These are phyloP conservation scores for Melitaea cinxia DNA, from an alignment of 1,140 invertebrate species.

Conservation along the genomic window DNA sequence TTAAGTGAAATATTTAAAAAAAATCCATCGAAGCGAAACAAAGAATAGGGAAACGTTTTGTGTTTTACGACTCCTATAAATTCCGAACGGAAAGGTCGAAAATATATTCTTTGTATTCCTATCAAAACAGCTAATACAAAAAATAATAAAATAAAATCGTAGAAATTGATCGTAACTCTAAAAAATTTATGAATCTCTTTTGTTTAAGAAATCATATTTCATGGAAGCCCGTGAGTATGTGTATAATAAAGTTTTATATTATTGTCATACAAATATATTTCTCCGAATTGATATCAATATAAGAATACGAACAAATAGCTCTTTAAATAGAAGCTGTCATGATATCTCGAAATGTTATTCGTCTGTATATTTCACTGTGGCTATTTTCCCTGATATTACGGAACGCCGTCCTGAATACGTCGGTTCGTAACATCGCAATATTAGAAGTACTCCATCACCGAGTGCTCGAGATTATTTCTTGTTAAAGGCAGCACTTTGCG, in stretches of 20 bases:
- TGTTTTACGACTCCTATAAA: conserved; percentile 19
- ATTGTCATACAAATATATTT: background rate
- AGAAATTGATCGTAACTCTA: background rate
- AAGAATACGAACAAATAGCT: background rate
- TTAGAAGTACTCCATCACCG: conserved; percentile 47
- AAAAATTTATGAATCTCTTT: conserved; percentile 1
- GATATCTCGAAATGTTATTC: background rate
- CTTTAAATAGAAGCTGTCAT: background rate
- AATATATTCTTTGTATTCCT: conserved; percentile 22
- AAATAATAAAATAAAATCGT: conserved; percentile 17
- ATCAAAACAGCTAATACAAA: conserved; percentile 11
- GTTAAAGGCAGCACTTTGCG: conserved; percentile 49
- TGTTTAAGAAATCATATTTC: background rate
- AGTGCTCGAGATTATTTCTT: conserved; percentile 54
- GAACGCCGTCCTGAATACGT: background rate
- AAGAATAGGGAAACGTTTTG: conserved; percentile 13
- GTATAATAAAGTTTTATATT: too few species aligned
- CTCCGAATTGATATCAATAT: background rate
- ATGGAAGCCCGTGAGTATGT: background rate
- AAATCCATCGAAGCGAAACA: conserved; percentile 10
- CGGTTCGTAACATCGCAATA: conserved; percentile 18
- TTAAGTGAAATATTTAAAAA: conserved; percentile 6
- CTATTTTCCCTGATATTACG: background rate
- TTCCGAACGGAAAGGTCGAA: conserved; percentile 17
- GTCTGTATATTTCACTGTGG: background rate